These are phyloP conservation scores for Pseudorasbora parva DNA, from an alignment of 2,113 vertebrate genomes.

Conservation along the genomic window DNA sequence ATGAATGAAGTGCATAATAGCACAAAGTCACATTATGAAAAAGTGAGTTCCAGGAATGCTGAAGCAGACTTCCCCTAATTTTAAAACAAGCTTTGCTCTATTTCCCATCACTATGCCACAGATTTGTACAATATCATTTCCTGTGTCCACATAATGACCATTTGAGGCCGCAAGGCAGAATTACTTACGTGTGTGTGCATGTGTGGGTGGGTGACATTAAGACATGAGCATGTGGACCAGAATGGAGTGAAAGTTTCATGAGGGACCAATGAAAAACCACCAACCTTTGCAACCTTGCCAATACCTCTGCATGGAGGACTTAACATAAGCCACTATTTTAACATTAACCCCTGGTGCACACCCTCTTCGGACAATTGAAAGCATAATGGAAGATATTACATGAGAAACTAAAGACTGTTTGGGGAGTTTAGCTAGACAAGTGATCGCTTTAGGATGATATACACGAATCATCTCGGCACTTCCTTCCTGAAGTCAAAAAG, in stretches of 20 bases:
- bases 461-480: not conserved
- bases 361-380: slow-evolving; percentile 34
- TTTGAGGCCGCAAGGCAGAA: slow-evolving; percentile 25
- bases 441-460: not conserved
- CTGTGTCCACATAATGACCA: slow-evolving; percentile 49
- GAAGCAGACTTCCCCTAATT: slow-evolving; percentile 32
- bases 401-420: slow-evolving; percentile 28
- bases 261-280: slow-evolving; percentile 1
- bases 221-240: slow-evolving; percentile 7
- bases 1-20: slow-evolving; percentile 23
- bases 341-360: slow-evolving; percentile 11
- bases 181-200: not conserved
- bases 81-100: slow-evolving; percentile 32
- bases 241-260: slow-evolving; percentile 13
- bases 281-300: not conserved
- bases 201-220: not conserved
- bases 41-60: slow-evolving; percentile 39
- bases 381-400: slow-evolving; percentile 22
- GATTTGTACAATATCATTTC: slow-evolving; percentile 44
- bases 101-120: slow-evolving; percentile 46
- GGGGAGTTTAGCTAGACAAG: slow-evolving; percentile 22
- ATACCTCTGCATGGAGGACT: not conserved
- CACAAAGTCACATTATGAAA: slow-evolving; percentile 31
- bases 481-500: slow-evolving; percentile 11
- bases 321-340: not conserved